Percentiles rank a stretch among this genome's conserved stretches.
These are phyloP conservation scores for Pyralis farinalis DNA, from an alignment of 2,888 invertebrate species.

Conservation along the genomic window DNA sequence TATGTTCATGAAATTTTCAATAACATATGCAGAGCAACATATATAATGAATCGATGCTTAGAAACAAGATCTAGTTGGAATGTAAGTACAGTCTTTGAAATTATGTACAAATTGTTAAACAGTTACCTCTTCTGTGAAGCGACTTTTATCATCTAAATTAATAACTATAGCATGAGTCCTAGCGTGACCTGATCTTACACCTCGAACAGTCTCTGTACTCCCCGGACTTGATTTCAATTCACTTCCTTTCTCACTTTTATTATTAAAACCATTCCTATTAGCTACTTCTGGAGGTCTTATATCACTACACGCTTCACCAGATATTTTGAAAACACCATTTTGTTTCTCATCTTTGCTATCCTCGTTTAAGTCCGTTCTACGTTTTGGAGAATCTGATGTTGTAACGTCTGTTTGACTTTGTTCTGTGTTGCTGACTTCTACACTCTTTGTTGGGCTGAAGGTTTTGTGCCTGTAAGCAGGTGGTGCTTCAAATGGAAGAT, in stretches of 20 bases:
- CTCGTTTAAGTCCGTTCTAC: slow-evolving; percentile 44
- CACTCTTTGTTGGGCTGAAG: slow-evolving; percentile 72
- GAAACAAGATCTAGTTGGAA: slow-evolving; percentile 9
- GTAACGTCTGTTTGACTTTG: slow-evolving; percentile 67
- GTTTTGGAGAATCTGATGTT: slow-evolving; percentile 67
- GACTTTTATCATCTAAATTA: slow-evolving; percentile 89
- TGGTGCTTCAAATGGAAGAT: slow-evolving; percentile 68
- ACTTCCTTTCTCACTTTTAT: slow-evolving; percentile 56
- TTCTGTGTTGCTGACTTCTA: slow-evolving; percentile 60
- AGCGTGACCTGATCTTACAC: slow-evolving; percentile 83
- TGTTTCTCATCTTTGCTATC: slow-evolving; percentile 55
- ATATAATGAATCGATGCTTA: neutral
- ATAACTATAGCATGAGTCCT: slow-evolving; percentile 89
- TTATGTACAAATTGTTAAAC: slow-evolving; percentile 68
- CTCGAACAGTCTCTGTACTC: slow-evolving; percentile 58
- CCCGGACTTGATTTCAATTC: slow-evolving; percentile 59
- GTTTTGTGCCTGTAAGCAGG: slow-evolving; percentile 68
- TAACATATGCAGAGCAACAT: neutral
- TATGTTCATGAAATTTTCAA: no score
- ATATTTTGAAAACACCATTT: slow-evolving; percentile 71
- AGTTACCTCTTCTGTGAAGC: slow-evolving; percentile 91
- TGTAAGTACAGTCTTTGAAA: slow-evolving; percentile 51
- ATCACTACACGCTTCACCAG: slow-evolving; percentile 69
- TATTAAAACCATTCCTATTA: slow-evolving; percentile 51
- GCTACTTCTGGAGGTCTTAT: slow-evolving; percentile 63